Conservation (phyloP, 2,113 vertebrate species). For the Cebus imitator region DNA sequence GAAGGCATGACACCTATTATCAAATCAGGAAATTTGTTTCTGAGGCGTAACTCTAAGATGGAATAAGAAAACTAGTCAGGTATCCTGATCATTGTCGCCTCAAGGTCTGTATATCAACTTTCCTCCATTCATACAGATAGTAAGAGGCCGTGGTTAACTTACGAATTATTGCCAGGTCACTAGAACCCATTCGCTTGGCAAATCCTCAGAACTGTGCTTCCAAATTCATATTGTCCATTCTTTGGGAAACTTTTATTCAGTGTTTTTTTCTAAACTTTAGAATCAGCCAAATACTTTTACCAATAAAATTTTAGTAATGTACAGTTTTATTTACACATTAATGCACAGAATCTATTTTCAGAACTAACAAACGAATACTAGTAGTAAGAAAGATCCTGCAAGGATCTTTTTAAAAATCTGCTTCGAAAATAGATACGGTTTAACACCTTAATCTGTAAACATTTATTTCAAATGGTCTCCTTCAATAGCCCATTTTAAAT, state of each 20-base stretch:
- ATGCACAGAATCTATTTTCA: neutral
- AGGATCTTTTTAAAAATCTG: neutral
- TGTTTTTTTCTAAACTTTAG: slow-evolving; percentile 6
- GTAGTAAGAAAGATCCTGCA: neutral
- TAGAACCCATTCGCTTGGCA: neutral
- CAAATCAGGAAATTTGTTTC: neutral
- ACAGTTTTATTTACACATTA: neutral
- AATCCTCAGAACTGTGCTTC: neutral
- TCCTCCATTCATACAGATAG: neutral
- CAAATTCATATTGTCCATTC: neutral
- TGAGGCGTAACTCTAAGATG: neutral
- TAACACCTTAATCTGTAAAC: slow-evolving; percentile 7
- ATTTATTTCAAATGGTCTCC: neutral
- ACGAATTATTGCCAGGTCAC: neutral
- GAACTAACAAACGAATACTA: slow-evolving; percentile 10
- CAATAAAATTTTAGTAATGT: neutral
- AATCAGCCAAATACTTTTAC: slow-evolving; percentile 5
- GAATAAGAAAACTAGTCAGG: neutral
- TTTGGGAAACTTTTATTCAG: neutral
- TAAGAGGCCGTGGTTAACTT: neutral
- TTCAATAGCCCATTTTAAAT: neutral
- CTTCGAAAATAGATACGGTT: neutral
- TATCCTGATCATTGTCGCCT: neutral
- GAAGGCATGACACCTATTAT: neutral
- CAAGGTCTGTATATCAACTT: neutral